These are phyloP conservation scores for Menidia menidia DNA, from an alignment of 2,797 vertebrate species.

Conservation along the genomic window DNA sequence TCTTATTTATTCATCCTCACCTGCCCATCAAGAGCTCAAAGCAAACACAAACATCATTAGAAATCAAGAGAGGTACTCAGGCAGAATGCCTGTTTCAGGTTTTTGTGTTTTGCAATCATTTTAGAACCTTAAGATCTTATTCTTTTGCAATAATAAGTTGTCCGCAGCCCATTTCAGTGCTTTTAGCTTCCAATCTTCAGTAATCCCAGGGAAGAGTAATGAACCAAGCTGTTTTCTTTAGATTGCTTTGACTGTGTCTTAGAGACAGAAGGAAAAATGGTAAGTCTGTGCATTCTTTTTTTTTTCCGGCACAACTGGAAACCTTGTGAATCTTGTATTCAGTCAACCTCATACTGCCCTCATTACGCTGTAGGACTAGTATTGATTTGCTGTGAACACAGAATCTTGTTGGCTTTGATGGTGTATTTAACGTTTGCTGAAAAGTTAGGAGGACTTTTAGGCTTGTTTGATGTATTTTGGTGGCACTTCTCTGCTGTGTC, in stretches of 20 bases:
- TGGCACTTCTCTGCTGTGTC: conserved; percentile 11
- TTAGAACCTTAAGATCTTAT: conserved; percentile 28
- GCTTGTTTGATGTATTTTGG: conserved; percentile 7
- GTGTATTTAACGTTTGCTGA: conserved; percentile 51
- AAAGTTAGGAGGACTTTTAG: conserved; percentile 27
- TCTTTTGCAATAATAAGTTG: conserved; percentile 26
- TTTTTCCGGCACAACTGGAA: conserved; percentile 43
- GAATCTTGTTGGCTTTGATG: conserved; percentile 46
- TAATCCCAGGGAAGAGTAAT: conserved; percentile 18
- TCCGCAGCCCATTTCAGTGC: conserved; percentile 10
- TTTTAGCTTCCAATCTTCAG: conserved; percentile 32
- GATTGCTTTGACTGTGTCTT: conserved; percentile 6
- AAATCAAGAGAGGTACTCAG: conserved; percentile 11
- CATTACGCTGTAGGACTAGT: conserved; percentile 43
- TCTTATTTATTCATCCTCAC: conserved; percentile 33
- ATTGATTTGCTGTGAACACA: conserved; percentile 56
- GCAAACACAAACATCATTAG: conserved; percentile 14
- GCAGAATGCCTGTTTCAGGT: conserved; percentile 13
- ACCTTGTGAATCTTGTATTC: conserved; percentile 30
- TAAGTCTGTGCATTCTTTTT: conserved; percentile 25
- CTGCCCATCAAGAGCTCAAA: conserved; percentile 19
- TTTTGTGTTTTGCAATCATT: conserved; percentile 28
- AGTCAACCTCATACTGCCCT: conserved; percentile 42
- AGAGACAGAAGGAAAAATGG: conserved; percentile 36
- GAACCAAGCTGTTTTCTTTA: conserved; percentile 26